Evolutionary conservation across 2,888 invertebrate species (phyloP), one percentile per base, ranked within the genome.

Genomic region (Stegana nigrithorax): DNA sequence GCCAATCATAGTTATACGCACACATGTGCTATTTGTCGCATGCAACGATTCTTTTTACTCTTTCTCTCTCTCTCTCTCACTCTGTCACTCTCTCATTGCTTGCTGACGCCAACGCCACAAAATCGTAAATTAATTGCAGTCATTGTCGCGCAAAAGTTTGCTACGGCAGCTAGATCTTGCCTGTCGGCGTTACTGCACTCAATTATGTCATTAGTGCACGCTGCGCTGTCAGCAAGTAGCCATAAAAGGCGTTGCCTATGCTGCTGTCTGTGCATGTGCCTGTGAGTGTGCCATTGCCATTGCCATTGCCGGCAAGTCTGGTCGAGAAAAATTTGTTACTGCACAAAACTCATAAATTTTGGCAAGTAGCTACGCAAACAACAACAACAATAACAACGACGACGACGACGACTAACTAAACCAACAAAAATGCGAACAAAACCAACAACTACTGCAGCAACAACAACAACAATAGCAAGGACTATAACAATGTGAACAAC

Each of bases 201-300:
- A 69, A 68, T 69, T 69, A 69, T 64, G 69, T 67, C 69, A 69
- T 69, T 69, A 68, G 68, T 68, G 59, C 57, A 61, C 60, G 53
- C 56, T 23, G 53, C 23, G 59, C 66, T 68, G 68, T 69, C 68
- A 69, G 66, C 68, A 64, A 60, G 61, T 66, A 63, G 50, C n/a
- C n/a, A 45, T 4, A 8, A 21, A 23, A 77, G 73, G 68, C 74
- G 77, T 70, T 74, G 75, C 68, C 75, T 64, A 73, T 47, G n/a
- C 55, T 32, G 47, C 14, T 44, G 23, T 29, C 26, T 8, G 53
- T 1, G n/a, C n/a, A n/a, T n/a, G n/a, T n/a, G n/a, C n/a, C n/a
- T n/a, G n/a, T n/a, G n/a, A n/a, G n/a, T n/a, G n/a, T n/a, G n/a
- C n/a, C n/a, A n/a, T n/a, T n/a, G n/a, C n/a, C n/a, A n/a, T n/a